Evolutionary conservation across 2,113 vertebrate species (phyloP).

Genomic region (Macheiramphus alcinus): DNA sequence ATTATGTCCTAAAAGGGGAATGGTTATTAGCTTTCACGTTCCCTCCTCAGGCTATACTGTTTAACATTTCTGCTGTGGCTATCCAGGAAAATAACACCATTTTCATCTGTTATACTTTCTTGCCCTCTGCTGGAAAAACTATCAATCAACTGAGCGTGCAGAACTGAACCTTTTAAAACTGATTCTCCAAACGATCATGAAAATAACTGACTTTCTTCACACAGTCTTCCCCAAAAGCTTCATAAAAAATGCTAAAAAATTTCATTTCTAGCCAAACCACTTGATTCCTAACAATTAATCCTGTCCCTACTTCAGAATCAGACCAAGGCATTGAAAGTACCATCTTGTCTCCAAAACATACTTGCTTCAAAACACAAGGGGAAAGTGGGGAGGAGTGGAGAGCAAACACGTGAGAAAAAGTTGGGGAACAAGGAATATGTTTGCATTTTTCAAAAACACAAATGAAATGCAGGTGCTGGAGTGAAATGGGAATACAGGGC

Average conservation of each 20-base stretch:
- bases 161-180: neutral
- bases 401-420: rapidly evolving
- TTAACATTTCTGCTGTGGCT: slow-evolving; percentile 38
- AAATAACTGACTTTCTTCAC: neutral
- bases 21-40: slow-evolving; percentile 55
- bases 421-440: rapidly evolving
- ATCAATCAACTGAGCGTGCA: neutral
- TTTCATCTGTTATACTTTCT: slow-evolving; percentile 72
- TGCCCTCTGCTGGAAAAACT: slow-evolving; percentile 77
- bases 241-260: neutral
- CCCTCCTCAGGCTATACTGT: slow-evolving; percentile 36
- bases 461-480: neutral
- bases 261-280: neutral
- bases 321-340: neutral
- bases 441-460: neutral
- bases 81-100: neutral
- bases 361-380: neutral
- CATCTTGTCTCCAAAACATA: neutral
- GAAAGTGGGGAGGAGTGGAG: neutral
- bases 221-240: neutral
- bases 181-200: neutral
- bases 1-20: slow-evolving; percentile 53
- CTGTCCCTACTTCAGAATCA: neutral
- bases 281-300: neutral
- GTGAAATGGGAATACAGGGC: neutral